Evolutionary conservation across 1,140 invertebrate species (phyloP).

Genomic region (Coboldia fuscipes): DNA sequence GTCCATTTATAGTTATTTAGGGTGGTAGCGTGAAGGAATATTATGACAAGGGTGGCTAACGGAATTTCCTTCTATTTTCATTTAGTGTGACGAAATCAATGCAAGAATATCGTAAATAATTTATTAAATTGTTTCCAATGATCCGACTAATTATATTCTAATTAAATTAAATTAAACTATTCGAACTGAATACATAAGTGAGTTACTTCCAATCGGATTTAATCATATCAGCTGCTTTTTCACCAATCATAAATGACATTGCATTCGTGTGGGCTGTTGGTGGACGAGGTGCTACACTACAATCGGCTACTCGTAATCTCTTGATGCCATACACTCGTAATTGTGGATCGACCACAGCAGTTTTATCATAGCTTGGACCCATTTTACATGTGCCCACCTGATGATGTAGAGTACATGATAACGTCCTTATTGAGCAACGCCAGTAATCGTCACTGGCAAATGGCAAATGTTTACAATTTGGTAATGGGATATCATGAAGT

Average conservation of each 20-base stretch:
- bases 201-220: slow-evolving; percentile 29
- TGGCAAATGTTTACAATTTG: slow-evolving; percentile 27
- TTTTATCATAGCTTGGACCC: slow-evolving; percentile 39
- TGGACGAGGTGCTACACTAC: slow-evolving; percentile 51
- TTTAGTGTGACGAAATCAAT: no score
- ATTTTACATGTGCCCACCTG: slow-evolving; percentile 51
- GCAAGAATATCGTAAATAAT: no score
- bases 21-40: no score
- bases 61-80: no score
- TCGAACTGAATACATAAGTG: neutral
- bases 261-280: slow-evolving; percentile 50
- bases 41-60: no score
- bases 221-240: slow-evolving; percentile 66
- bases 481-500: slow-evolving; percentile 30
- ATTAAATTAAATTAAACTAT: no score
- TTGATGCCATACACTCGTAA: slow-evolving; percentile 43
- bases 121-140: neutral
- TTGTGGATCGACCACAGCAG: slow-evolving; percentile 49
- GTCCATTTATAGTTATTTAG: no score
- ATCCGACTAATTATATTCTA: no score
- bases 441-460: slow-evolving; percentile 45
- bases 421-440: slow-evolving; percentile 41
- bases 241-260: slow-evolving; percentile 62
- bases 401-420: slow-evolving; percentile 43
- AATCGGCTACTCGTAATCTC: slow-evolving; percentile 51